phyloP scores from a whole-genome alignment of 1,140 invertebrate genomes.

The Papilio xuthus region DNA sequence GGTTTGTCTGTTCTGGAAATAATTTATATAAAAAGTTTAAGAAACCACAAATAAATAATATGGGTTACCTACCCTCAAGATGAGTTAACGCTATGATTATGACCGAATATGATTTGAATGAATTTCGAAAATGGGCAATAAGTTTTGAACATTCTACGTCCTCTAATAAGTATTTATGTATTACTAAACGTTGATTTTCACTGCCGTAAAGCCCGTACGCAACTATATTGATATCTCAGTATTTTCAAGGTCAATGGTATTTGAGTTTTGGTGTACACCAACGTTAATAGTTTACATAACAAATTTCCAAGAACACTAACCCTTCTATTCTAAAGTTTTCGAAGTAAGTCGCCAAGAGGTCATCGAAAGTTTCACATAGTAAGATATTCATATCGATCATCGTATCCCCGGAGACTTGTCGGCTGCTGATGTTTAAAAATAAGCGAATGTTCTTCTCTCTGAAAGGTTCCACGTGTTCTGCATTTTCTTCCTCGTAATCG shows the following conservation, averaged over 20 bases:
- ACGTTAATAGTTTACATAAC: not conserved
- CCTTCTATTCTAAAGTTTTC: constrained; percentile 87
- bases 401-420: constrained; percentile 49
- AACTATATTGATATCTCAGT: too few species aligned
- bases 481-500: constrained; percentile 66
- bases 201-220: too few species aligned
- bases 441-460: constrained; percentile 72
- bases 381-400: constrained; percentile 87
- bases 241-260: too few species aligned
- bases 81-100: too few species aligned
- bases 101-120: too few species aligned
- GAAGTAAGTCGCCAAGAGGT: constrained; percentile 87
- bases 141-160: too few species aligned
- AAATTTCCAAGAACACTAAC: constrained; percentile 49
- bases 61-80: too few species aligned
- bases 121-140: too few species aligned
- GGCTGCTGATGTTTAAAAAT: constrained; percentile 61
- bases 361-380: constrained; percentile 87
- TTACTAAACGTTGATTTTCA: too few species aligned
- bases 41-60: too few species aligned
- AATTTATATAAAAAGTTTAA: constrained; percentile 39
- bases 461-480: constrained; percentile 58
- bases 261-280: not conserved
- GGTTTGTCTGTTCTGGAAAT: constrained; percentile 84
- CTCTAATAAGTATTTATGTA: too few species aligned